Evolutionary conservation across 1,140 invertebrate genomes (phyloP).

Genomic region (Ceratina japonica): DNA sequence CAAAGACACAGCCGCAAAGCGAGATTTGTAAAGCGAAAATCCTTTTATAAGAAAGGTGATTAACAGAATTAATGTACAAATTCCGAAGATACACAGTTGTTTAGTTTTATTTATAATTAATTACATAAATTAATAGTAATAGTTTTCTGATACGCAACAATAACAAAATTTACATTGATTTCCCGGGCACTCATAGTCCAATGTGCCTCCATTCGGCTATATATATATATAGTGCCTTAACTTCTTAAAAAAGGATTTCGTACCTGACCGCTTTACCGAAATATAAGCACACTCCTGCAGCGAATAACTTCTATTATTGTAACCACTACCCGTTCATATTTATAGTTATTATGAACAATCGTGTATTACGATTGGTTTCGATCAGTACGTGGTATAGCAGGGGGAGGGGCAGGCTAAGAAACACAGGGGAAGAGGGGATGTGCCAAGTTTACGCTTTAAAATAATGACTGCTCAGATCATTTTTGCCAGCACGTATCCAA

Average conservation of each 20-base stretch:
- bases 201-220: neutral
- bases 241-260: slow-evolving; percentile 55
- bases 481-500: slow-evolving; percentile 77
- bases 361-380: slow-evolving; percentile 57
- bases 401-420: slow-evolving; percentile 71
- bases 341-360: slow-evolving; percentile 64
- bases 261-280: slow-evolving; percentile 35
- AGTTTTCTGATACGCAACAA: slow-evolving; percentile 13
- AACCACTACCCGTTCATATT: slow-evolving; percentile 63
- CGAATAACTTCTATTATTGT: slow-evolving; percentile 54
- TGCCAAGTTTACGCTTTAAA: slow-evolving; percentile 67
- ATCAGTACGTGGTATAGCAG: slow-evolving; percentile 65
- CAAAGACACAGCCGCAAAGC: slow-evolving; percentile 32
- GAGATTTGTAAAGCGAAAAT: slow-evolving; percentile 38
- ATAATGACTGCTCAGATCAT: slow-evolving; percentile 74
- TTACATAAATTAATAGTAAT: slow-evolving; percentile 29
- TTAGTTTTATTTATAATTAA: slow-evolving; percentile 27
- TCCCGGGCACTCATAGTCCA: neutral
- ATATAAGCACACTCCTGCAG: slow-evolving; percentile 60
- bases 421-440: slow-evolving; percentile 65
- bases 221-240: slow-evolving; percentile 1
- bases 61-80: slow-evolving; percentile 30
- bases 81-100: slow-evolving; percentile 10
- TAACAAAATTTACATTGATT: slow-evolving; percentile 23
- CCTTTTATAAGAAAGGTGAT: slow-evolving; percentile 40